Evolutionary conservation across 2,888 invertebrate genomes (phyloP).

Genomic region (Tanytarsus gracilentus): DNA sequence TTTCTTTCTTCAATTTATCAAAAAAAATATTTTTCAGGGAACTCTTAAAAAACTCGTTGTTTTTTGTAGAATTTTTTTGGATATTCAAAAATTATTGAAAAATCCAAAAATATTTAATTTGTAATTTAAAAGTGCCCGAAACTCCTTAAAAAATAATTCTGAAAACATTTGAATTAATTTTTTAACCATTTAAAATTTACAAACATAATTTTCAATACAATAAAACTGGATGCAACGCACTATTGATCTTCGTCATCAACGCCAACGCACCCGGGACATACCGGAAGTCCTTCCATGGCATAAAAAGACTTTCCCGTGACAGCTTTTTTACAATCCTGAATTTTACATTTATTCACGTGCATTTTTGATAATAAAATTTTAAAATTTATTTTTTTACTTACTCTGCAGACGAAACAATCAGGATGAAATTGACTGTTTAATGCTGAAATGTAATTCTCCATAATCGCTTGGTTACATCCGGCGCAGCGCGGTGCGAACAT

Average conservation of each 20-base stretch:
- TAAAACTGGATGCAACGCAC: conserved; percentile 33
- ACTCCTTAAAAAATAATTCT: too few relatives aligned
- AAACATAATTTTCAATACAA: background rate
- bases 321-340: conserved; percentile 86
- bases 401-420: conserved; percentile 97
- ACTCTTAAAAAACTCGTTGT: too few relatives aligned
- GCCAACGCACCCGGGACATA: conserved; percentile 88
- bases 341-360: background rate
- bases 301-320: conserved; percentile 95
- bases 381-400: conserved; percentile 47
- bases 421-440: conserved; percentile 97
- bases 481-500: conserved; percentile 98
- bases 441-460: conserved; percentile 97
- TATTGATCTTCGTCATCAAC: conserved; percentile 75
- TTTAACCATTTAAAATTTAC: background rate
- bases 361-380: conserved; percentile 33
- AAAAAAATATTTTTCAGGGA: background rate
- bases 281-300: conserved; percentile 93
- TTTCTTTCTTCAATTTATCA: background rate
- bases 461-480: conserved; percentile 89
- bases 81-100: too few relatives aligned
- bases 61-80: too few relatives aligned
- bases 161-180: background rate
- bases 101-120: too few relatives aligned
- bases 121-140: too few relatives aligned